Conservation (phyloP, 2,888 invertebrate genomes). For the Hecatera dysodea region DNA sequence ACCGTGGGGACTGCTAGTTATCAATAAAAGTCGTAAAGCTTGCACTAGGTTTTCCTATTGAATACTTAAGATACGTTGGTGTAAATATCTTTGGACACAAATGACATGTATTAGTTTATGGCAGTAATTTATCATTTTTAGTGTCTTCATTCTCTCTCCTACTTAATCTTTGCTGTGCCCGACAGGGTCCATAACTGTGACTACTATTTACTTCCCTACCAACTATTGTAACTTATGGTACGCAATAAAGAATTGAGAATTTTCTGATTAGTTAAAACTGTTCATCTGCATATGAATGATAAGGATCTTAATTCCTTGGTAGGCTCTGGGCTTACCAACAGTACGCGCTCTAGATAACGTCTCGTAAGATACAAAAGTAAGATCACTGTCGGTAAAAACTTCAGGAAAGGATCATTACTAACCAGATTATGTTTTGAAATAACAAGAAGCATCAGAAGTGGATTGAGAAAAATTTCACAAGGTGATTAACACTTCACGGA, state of each 20-base stretch:
- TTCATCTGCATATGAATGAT: background rate
- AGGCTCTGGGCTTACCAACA: background rate
- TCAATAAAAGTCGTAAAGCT: no score
- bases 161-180: no score
- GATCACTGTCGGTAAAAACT: background rate
- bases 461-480: background rate
- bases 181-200: no score
- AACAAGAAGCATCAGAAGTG: background rate
- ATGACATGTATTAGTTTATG: background rate
- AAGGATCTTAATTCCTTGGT: background rate
- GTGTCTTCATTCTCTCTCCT: no score
- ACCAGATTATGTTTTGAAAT: background rate
- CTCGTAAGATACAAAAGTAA: background rate
- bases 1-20: no score
- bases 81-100: no score
- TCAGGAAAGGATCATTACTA: background rate
- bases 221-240: background rate
- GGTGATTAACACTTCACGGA: background rate
- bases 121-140: constrained; percentile 9
- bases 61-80: no score
- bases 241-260: no score
- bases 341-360: background rate
- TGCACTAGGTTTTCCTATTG: no score
- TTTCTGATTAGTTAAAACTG: no score
- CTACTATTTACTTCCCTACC: no score